Evolutionary conservation across 53 echinoderm and acorn worm species (phyloP), one percentile per base, ranked within the genome.

Genomic region (Henricia sp.): DNA sequence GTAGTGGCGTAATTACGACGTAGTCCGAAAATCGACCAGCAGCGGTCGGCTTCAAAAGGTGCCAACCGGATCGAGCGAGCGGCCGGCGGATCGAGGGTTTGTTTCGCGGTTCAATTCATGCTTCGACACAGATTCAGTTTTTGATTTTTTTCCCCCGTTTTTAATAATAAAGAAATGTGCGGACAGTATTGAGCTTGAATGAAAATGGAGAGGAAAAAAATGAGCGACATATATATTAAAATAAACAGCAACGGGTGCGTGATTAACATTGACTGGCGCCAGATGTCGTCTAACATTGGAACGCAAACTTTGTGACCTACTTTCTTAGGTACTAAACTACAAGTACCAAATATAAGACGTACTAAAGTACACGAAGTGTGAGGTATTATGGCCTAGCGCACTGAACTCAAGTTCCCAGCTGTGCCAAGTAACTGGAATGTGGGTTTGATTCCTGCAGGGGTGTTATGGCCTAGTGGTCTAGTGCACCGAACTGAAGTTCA

Each of bases 11-110:
- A 59, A 24, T 67, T 59, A 59, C 30, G 29, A 59, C 25, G 37
- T n/a, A n/a, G n/a, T n/a, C n/a, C n/a, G n/a, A n/a, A n/a, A 38
- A 59, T 67, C 37, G 67, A 67, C 67, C 76, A 16, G 11, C n/a
- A n/a, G 30, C 29, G 59, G 40, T 26, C 36, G 43, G 12, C 76
- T 41, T 76, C 76, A 76, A 76, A n/a, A 76, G 76, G 76, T 76
- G 76, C 76, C 32, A 67, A 76, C 40, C 21, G 14, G 16, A 57
- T 59, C 43, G 58, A 76, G 24, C n/a, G 38, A 58, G 30, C 28
- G 60, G 59, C 35, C 56, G 74, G 40, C 9, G 26, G 58, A 76
- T 76, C 59, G 58, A 37, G n/a, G n/a, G n/a, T n/a, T n/a, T n/a
- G n/a, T n/a, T n/a, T n/a, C 59, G 42, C 76, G 60, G 41, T 40